Evolutionary conservation across 2,113 vertebrate species (phyloP).

Genomic region (Orthonyx spaldingii): DNA sequence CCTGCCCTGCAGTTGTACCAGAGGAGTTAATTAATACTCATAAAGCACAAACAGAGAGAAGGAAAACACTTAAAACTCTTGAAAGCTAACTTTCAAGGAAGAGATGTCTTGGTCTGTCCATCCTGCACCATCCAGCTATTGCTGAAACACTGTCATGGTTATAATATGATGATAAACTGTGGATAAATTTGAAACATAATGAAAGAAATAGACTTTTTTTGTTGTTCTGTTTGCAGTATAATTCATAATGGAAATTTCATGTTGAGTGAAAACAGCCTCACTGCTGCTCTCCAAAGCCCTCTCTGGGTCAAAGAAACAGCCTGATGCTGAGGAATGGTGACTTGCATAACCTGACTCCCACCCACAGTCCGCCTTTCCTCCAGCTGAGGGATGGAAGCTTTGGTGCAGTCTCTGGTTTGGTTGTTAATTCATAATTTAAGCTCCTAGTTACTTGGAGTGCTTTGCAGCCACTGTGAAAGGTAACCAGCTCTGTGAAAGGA

Average conservation of each 20-base stretch:
- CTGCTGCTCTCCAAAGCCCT: neutral
- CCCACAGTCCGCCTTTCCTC: neutral
- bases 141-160: neutral
- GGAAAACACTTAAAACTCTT: neutral
- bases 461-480: neutral
- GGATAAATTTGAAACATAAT: neutral
- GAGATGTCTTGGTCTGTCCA: neutral
- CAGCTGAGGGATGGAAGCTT: neutral
- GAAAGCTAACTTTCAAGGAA: neutral
- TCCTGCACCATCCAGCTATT: neutral
- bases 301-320: neutral
- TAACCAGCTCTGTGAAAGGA: neutral
- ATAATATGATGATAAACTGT: neutral
- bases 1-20: neutral
- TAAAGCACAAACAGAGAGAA: neutral
- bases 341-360: neutral
- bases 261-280: neutral
- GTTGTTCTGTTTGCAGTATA: neutral
- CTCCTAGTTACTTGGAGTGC: accelerated
- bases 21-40: neutral
- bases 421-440: neutral
- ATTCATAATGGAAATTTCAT: neutral
- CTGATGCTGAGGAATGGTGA: neutral
- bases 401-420: accelerated
- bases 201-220: neutral